Evolutionary conservation across 2,113 vertebrate species (phyloP), one percentile per base, ranked within the genome.

Genomic region (Cyanoramphus novaezelandiae): DNA sequence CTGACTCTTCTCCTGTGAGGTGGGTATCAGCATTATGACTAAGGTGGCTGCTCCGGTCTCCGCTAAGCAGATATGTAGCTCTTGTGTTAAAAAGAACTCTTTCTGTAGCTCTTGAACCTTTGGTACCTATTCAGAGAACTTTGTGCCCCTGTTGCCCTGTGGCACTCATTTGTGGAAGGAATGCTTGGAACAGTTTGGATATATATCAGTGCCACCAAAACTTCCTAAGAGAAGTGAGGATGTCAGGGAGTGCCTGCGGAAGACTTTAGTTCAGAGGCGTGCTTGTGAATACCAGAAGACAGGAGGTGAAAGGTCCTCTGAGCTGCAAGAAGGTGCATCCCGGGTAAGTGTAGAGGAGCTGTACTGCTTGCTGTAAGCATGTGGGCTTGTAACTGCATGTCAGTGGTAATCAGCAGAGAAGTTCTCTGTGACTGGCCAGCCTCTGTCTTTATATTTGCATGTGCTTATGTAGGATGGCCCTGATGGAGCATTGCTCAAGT

Each of bases 281-380:
- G 23, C 20, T 29, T 28, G 25, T 37, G 41, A n/a, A 8, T 49
- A 27, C 24, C 20, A 47, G 50, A 52, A 4, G 63, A 11, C 17
- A 31, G 49, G 37, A 55, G 25, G 35, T 20, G 4, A 28, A 39
- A 13, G 23, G 13, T 6, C 68, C 21, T 29, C 9, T 6, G 41
- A 46, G 46, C 3, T 8, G 10, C 50, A 13, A 21, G 44, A 29
- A 20, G 27, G 29, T 39, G 11, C 4, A 27, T 67, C 17, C 76
- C 6, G 0, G 39, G 10, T 18, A 33, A 37, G 8, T 0, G 0
- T 5, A 37, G 35, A 21, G 29, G 27, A 21, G 21, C 5, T 23
- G 18, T 2, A 2, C 4, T 57, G 28, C 43, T 29, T 28, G 71
- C 0, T 82, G 53, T 52, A 13, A 31, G 15, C 11, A 2, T 1